Conservation (phyloP, 2,113 vertebrate species). For the Sterna hirundo region DNA sequence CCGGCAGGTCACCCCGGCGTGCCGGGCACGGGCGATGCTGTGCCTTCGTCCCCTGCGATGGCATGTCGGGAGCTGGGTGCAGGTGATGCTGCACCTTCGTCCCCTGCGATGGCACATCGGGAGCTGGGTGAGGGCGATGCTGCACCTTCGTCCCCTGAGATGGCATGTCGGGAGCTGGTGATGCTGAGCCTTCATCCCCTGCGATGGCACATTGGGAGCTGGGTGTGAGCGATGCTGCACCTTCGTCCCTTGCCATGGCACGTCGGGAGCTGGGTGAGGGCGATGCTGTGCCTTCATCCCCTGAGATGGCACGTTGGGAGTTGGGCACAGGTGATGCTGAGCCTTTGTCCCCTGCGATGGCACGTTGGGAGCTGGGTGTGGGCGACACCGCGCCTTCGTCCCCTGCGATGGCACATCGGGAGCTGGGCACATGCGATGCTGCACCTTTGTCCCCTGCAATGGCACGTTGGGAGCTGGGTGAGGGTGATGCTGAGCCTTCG, state of each 20-base stretch:
- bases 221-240: neutral
- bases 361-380: too few relatives aligned
- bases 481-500: too few relatives aligned
- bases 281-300: too few relatives aligned
- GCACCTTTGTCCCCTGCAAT: too few relatives aligned
- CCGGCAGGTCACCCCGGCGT: rapidly evolving
- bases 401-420: neutral
- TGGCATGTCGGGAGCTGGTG: neutral
- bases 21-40: neutral
- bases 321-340: too few relatives aligned
- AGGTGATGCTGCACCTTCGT: too few relatives aligned
- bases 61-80: neutral
- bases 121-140: neutral
- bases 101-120: too few relatives aligned
- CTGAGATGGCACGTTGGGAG: too few relatives aligned
- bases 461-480: too few relatives aligned
- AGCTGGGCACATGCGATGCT: too few relatives aligned
- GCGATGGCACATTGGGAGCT: neutral
- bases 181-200: neutral
- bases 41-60: rapidly evolving
- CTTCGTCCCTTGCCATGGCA: neutral
- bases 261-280: neutral
- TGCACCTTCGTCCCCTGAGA: neutral
- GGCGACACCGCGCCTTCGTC: too few relatives aligned
- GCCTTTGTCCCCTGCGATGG: too few relatives aligned